These are phyloP conservation scores for Stenichneumon culpator DNA, from an alignment of 2,888 invertebrate species.

Conservation along the genomic window DNA sequence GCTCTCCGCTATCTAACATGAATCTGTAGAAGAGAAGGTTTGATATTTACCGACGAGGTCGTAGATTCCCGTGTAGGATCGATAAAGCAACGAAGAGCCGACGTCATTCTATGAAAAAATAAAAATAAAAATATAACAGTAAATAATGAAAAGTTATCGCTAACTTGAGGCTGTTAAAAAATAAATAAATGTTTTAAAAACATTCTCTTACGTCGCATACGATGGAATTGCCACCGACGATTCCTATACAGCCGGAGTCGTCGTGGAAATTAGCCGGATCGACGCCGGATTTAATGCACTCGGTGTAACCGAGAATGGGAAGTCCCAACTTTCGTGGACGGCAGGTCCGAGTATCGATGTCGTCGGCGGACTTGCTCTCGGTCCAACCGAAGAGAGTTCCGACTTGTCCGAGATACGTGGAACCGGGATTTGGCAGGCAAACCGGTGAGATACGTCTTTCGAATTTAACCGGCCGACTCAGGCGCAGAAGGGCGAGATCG, in stretches of 20 bases:
- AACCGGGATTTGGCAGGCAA: constrained; percentile 87
- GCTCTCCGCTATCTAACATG: not conserved
- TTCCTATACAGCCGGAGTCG: constrained; percentile 87
- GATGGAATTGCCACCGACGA: constrained; percentile 85
- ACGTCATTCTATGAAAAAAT: constrained; percentile 85
- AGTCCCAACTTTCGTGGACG: constrained; percentile 86
- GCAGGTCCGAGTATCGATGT: constrained; percentile 82
- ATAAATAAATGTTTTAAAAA: constrained; percentile 20
- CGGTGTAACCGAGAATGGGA: constrained; percentile 85
- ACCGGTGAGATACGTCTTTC: constrained; percentile 87
- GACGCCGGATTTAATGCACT: constrained; percentile 84
- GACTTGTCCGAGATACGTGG: constrained; percentile 86
- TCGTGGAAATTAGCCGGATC: constrained; percentile 82
- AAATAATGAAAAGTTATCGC: not conserved
- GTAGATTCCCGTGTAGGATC: constrained; percentile 85
- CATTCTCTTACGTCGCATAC: constrained; percentile 86
- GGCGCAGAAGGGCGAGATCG: constrained; percentile 87
- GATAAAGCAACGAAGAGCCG: constrained; percentile 87
- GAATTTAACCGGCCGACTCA: constrained; percentile 86
- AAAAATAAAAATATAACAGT: too few species aligned
- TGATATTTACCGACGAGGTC: constrained; percentile 85
- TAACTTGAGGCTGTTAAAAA: not conserved
- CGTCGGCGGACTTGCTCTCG: constrained; percentile 73
- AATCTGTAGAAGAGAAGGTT: constrained; percentile 13
- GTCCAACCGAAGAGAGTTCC: constrained; percentile 86